Base-by-base conservation (phyloP, 2,113 vertebrate species). In the Datnioides undecimradiatus region DNA sequence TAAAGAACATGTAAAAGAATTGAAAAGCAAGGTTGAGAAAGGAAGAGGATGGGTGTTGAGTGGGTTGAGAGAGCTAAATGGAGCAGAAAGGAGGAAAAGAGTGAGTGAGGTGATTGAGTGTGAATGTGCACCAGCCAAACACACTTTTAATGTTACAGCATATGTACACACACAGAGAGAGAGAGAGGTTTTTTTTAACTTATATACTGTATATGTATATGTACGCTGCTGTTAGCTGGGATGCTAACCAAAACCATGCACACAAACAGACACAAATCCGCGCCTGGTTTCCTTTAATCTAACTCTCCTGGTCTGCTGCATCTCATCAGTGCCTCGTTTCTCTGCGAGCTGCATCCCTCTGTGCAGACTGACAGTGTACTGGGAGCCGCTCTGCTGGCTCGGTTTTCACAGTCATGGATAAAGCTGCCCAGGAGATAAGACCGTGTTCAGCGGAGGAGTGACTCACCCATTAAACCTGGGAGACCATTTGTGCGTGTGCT, bases 391-490 rank as follows among this genome's bases (percentile, higher is more conserved):
- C 84, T 45, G 54, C 57, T 74, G 76, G 66, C 66, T 76, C 71
- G 16, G 43, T 65, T 70, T 88, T 83, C 52, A 58, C 76, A 85
- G 81, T 51, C 49, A 23, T 40, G 71, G 84, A 89, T 89, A 84
- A 93, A 92, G 87, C 88, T 82, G 87, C 85, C 88, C 82, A 89
- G 82, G 88, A 91, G 91, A 94, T 86, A 88, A 92, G 72, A 83
- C 80, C 14, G 54, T 68, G 82, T 90, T 89, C 70, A 74, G 76
- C 76, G 10, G 80, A 84, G 80, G 90, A 92, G 90, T 95, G 94
- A 94, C 74, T 94, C 93, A 94, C 79, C 86, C 67, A 79, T 87
- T 91, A 88, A 84, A 90, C 83, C 88, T 80, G 79, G 77, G 78
- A 79, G 87, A 73, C 72, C 2, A 16, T 68, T 43, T 45, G 67